A percentile compares a stretch with the other conserved stretches of the same genome.
Evolutionary conservation across 2,113 vertebrate species (phyloP).

Genomic region (Cairina moschata): DNA sequence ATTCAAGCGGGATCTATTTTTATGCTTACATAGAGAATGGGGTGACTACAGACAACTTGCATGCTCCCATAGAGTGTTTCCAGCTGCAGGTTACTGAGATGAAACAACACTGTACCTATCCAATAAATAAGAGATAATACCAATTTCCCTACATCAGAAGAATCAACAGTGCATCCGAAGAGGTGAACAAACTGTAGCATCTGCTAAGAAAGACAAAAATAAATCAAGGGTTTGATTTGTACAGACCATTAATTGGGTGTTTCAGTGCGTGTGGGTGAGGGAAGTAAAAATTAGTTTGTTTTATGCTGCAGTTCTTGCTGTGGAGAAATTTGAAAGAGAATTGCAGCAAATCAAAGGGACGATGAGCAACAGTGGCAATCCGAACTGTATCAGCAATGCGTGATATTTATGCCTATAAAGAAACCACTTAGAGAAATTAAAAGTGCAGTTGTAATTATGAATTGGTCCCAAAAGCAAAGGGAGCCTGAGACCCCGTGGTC

Average conservation of each 20-base stretch:
- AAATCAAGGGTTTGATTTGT: background rate
- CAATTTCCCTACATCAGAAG: background rate
- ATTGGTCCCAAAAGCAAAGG: background rate
- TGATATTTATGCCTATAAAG: background rate
- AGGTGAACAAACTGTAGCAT: background rate
- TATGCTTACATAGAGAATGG: background rate
- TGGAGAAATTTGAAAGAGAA: background rate
- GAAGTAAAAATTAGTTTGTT: background rate
- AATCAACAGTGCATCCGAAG: background rate
- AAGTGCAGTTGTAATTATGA: background rate
- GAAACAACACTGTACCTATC: background rate
- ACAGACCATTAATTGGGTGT: background rate
- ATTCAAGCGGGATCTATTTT: background rate
- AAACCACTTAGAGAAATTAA: background rate
- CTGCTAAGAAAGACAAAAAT: background rate
- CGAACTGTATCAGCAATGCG: background rate
- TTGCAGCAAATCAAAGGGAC: background rate
- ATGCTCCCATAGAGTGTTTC: background rate
- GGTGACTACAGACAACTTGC: background rate
- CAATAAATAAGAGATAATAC: background rate
- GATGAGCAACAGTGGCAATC: too few species aligned
- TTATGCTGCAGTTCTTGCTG: background rate
- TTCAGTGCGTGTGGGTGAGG: background rate
- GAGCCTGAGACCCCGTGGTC: fast-evolving
- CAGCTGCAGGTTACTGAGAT: background rate